Evolutionary conservation across 2,113 vertebrate genomes (phyloP).

Genomic region (Dromas ardeola): DNA sequence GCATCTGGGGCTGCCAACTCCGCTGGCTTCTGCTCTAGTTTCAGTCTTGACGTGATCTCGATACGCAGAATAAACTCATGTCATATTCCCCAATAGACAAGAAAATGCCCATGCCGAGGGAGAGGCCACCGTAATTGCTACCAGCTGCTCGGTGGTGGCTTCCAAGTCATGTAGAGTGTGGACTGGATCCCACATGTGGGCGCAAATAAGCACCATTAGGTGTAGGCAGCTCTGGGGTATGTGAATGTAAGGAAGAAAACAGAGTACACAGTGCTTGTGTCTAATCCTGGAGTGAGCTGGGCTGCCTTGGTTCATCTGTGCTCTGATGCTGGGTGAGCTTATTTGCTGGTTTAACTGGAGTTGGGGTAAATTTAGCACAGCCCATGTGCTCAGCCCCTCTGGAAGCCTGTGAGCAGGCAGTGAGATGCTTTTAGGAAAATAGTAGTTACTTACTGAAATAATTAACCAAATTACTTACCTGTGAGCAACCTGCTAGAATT

Average conservation of each 20-base stretch:
- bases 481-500: neutral
- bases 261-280: fast-evolving
- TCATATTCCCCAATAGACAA: neutral
- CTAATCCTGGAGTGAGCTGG: neutral
- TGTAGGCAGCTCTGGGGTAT: neutral
- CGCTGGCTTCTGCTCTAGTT: neutral
- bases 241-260: fast-evolving
- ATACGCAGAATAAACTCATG: neutral
- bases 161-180: neutral
- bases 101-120: neutral
- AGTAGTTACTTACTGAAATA: neutral
- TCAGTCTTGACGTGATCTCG: neutral
- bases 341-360: neutral
- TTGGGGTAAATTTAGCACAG: neutral
- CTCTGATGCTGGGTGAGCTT: neutral
- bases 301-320: neutral
- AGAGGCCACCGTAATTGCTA: neutral
- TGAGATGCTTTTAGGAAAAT: neutral
- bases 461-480: neutral
- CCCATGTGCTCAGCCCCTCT: neutral
- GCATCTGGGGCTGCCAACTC: neutral
- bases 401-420: neutral
- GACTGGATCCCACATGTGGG: neutral
- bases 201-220: neutral
- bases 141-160: neutral